Base-by-base conservation (phyloP, 2,888 invertebrate genomes). In the Alitta virens region DNA sequence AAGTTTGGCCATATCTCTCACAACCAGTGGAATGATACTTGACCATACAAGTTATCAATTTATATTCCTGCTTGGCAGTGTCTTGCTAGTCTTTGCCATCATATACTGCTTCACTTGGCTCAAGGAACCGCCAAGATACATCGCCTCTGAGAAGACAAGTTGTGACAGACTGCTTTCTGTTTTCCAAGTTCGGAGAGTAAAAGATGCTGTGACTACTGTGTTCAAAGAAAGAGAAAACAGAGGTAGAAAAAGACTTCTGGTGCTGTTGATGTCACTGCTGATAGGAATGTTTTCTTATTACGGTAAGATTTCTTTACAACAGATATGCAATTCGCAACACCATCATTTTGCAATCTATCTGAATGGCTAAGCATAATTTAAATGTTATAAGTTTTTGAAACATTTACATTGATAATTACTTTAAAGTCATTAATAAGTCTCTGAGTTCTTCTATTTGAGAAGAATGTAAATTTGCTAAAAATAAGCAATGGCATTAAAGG, bases 1-100 rank as follows among this genome's bases (percentile, higher is more conserved):
- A 61, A 90, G 94, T 0, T 90, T 92, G 87, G 92, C 93, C 0
- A 85, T 88, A 0, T 94, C 94, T 50, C 87, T 91, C 5, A 89
- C 90, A 26, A 75, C 90, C 65, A 91, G 92, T 76, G 94, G 94
- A 0, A 87, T 92, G 59, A 84, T 94, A 68, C 88, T 89, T 74
- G 73, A 78, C 42, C 38, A 70, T 14, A 76, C 77, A 1, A 78
- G 79, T 57, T 83, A 78, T 67, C 72, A 75, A 2, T 75, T 75
- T 60, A 79, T 82, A 0, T 84, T 83, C 68, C 68, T 74, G 23
- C 71, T 79, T 56, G 74, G 80, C 63, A 65, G 77, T 55, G 64
- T 70, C 2, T 66, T 78, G 38, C 75, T 80, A 62, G 43, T 74
- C 1, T 18, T 80, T 0, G 76, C 78, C 12, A 70, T 82, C 60